Percentiles rank a stretch among this genome's conserved stretches.
These are phyloP conservation scores for Podargus strigoides DNA, from an alignment of 2,797 vertebrate species.

Conservation along the genomic window DNA sequence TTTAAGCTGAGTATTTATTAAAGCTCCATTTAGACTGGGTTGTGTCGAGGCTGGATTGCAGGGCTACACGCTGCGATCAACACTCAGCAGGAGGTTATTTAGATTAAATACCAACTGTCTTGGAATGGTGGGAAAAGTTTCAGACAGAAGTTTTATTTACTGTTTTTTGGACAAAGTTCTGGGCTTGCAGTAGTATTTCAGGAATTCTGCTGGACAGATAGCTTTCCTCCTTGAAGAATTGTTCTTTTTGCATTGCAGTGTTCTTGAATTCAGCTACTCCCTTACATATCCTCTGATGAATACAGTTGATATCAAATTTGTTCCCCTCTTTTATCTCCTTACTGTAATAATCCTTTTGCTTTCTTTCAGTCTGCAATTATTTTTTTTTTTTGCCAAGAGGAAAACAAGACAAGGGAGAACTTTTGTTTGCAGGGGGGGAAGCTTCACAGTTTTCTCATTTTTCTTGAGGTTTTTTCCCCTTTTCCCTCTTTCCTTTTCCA, in stretches of 20 bases:
- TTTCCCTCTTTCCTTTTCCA: not conserved
- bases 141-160: slow-evolving; percentile 53
- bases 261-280: slow-evolving; percentile 6
- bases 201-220: slow-evolving; percentile 25
- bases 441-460: not conserved
- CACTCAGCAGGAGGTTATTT: slow-evolving; percentile 63
- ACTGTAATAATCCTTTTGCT: slow-evolving; percentile 30
- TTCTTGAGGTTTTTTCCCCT: not conserved
- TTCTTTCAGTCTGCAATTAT: not conserved
- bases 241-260: not conserved
- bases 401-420: not conserved
- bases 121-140: slow-evolving; percentile 61
- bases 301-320: not conserved
- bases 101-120: slow-evolving; percentile 61
- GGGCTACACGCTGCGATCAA: slow-evolving; percentile 27
- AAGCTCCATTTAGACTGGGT: slow-evolving; percentile 35
- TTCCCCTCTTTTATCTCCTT: slow-evolving; percentile 26
- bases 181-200: slow-evolving; percentile 30
- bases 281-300: not conserved
- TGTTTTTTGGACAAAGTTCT: not conserved
- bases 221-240: not conserved
- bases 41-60: not conserved
- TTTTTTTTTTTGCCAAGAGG: not conserved
- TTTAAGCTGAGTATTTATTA: slow-evolving; percentile 39
- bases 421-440: fast-evolving